Base-by-base conservation (phyloP, 2,888 invertebrate species). In the Hyppa rectilinea region DNA sequence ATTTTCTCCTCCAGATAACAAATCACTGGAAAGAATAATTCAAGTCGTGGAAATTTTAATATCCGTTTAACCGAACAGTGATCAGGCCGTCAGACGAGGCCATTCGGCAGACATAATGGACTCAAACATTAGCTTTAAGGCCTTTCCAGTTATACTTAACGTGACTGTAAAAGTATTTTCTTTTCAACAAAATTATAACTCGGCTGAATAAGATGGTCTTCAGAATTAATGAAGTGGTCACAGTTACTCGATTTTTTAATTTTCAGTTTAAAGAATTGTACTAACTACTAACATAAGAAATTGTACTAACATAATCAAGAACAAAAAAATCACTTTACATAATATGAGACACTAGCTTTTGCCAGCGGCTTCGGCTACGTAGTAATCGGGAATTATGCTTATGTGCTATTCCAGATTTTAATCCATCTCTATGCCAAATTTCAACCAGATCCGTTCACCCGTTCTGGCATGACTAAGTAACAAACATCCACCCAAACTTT, bases 51-150 rank as follows among this genome's bases (percentile, higher is more conserved):
- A 86, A 80, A 84, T 85, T 84, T 81, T 86, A 87, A 87, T 87
- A 86, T 86, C 82, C 85, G 82, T 70, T 85, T 74, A 80, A 73
- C 69, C 66, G 72, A 80, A 80, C 71, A 77, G 77, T 69, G 72
- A 85, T 85, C 81, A 49, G 70, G 61, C 36, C 61, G 53, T 80
- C 74, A 36, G 71, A 75, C 14, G 66, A 52, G 75, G 80, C 74
- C 80, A 80, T 82, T 85, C 68, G 50, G 58, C 58, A 71, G 75
- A 82, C 87, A 87, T 90, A 90, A 91, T 91, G 88, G 89, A 85
- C 85, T 87, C 77, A 80, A 87, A 88, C 89, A 89, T 90, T 90
- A 89, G 86, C 85, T 85, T 82, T 77, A 87, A 84, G 80, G 85
- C 85, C 81, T 80, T 84, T 87, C 82, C 78, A 77, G 72, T 78